Base-by-base conservation (phyloP, 1,140 invertebrate species). In the Coelopa frigida region DNA sequence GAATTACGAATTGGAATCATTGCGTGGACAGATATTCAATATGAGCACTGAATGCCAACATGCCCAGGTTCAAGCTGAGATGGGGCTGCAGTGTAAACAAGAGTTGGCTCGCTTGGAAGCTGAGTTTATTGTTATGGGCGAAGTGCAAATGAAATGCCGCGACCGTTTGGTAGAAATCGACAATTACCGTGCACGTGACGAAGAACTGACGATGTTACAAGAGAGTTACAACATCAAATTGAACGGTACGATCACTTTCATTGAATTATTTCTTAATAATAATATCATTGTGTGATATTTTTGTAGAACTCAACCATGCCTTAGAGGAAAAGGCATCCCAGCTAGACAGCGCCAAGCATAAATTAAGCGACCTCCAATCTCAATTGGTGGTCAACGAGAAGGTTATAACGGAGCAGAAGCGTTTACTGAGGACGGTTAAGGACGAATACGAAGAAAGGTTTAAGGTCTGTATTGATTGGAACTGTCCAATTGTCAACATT, bases 371-470 rank as follows among this genome's bases (percentile, higher is more conserved):
- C 47, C 57, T 78, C 39, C 77, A 79, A 52, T 40, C 59, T 15
- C 56, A 63, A 35, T 44, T 78, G 26, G 51, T 44, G 11, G 70
- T 70, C 48, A 71, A 72, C 49, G 78, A 79, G 36, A 67, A 71
- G 47, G 53, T 66, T 22, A 70, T 76, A 44, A 63, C 70, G 8
- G 62, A 72, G 29, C 72, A 75, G 42, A 79, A 78, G 55, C 70
- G 73, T 27, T 54, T 70, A 5, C 50, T 79, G 3, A 69, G 73
- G 50, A 62, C 67, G 12, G 61, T 74, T 6, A 75, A 73, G 50
- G 72, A 78, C 53, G 75, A 77, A 57, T 75, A 72, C 45, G 59
- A 74, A 35, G 72, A 75, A 55, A 61, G 68, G 57, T 61, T 77
- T 22, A 72, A 72, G 61, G 75, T 76, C 51, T 37, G 49, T 24